Evolutionary conservation across 2,797 vertebrate genomes (phyloP), one percentile per base, ranked within the genome.

Genomic region (Aselliscus stoliczkanus): DNA sequence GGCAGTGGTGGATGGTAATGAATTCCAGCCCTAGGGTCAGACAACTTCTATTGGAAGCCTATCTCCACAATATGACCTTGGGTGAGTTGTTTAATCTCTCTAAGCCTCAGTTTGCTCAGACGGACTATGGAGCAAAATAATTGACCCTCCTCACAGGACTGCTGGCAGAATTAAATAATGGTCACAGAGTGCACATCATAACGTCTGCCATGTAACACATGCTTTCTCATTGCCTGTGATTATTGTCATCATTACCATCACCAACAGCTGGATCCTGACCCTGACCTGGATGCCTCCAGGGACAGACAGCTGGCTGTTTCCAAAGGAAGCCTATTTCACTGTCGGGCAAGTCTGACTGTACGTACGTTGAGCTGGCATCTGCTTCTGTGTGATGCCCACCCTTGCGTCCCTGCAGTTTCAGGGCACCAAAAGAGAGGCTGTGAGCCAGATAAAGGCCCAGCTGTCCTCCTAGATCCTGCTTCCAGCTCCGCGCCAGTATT

Each of bases 121-220:
- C 70, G 88, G 60, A 37, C 31, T 47, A 62, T 13, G 88, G 52
- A 20, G 70, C 3, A 20, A 20, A 20, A 34, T 12, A 29, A 31
- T 0, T 23, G 50, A 23, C 34, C 60, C 42, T 20, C 5, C n/a
- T 42, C 67, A n/a, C 0, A 11, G 60, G 65, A 20, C 1, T 21
- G 83, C 17, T 47, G 52, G 50, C 80, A 31, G 82, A 27, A 60
- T 21, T 14, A 14, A 44, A n/a, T 9, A n/a, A 84, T 39, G 25
- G 50, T 12, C 17, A 15, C 47, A 42, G 76, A 15, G 47, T 2
- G 29, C 4, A 23, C 12, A 37, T 7, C 11, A 12, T 2, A 23
- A 42, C 0, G 4, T 18, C 42, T 21, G 39, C n/a, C 34, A 2
- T 1, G 1, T 8, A 6, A 52, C 9, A 44, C 1, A 25, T 20